Percentiles rank a stretch among this genome's conserved stretches.
phyloP scores from a whole-genome alignment of 1,140 invertebrate genomes.

The Leptonema lineaticorne region DNA sequence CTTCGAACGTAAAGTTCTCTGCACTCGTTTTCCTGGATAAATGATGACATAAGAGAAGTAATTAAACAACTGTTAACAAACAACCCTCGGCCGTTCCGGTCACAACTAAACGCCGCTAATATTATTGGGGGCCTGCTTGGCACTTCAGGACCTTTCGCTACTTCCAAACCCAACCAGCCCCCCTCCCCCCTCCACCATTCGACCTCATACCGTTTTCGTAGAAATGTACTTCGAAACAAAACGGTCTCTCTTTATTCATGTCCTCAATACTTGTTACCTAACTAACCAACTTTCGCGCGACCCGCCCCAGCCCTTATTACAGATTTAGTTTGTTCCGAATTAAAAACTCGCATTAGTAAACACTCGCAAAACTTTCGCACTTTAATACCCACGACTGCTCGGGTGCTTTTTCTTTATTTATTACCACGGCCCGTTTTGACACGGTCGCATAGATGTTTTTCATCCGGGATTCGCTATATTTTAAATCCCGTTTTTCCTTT shows the following conservation, averaged over 20 bases:
- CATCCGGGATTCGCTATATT: neutral
- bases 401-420: neutral
- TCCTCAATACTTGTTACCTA: constrained; percentile 21
- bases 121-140: constrained; percentile 24
- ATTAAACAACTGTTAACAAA: constrained; percentile 40
- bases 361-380: neutral
- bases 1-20: neutral
- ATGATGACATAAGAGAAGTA: constrained; percentile 39
- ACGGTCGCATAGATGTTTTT: neutral
- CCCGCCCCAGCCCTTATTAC: neutral
- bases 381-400: no score
- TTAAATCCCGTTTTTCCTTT: no score
- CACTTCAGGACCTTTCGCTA: constrained; percentile 2
- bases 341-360: neutral
- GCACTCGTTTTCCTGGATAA: constrained; percentile 22
- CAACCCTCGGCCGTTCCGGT: constrained; percentile 26
- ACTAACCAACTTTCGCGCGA: constrained; percentile 8
- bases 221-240: constrained; percentile 22
- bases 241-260: constrained; percentile 20
- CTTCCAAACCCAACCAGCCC: no score
- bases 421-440: neutral
- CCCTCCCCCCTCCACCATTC: no score
- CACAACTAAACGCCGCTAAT: constrained; percentile 36
- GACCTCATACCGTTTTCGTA: constrained; percentile 8
- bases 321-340: neutral